Evolutionary conservation across 2,113 vertebrate species (phyloP), one percentile per base, ranked within the genome.

Genomic region (Cephalopterus ornatus): DNA sequence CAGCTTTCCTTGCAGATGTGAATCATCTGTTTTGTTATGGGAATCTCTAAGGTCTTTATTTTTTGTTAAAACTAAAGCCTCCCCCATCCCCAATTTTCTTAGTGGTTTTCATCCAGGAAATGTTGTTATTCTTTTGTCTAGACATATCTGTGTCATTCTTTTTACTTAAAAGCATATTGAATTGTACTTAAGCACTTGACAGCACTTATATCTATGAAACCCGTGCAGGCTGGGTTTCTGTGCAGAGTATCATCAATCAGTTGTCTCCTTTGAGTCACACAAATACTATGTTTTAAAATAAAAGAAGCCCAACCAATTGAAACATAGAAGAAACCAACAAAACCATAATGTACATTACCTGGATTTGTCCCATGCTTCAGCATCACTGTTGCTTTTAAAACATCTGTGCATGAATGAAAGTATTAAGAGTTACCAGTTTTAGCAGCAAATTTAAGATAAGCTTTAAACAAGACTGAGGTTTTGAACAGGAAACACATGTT

Each of bases 51-150:
- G 56, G 9, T 50, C 35, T 92, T 66, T 49, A 22, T 30, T 33
- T 77, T 65, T 77, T 28, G 16, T 62, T 76, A 42, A 70, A 78
- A 66, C 58, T 65, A 20, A 17, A 78, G 20, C 21, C 14, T 67
- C 6, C 35, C 42, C 27, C 5, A 28, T 68, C 39, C 79, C 32
- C 35, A 91, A 5, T 92, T 88, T 86, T 20, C 80, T 93, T 55
- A 65, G 35, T 55, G 22, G 35, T 78, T 84, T 85, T 89, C 47
- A 41, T 76, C n/a, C 42, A 89, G 68, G 39, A 88, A 52, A 16
- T 56, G 32, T 55, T 97, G 53, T 94, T 96, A 71, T 86, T 93
- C 92, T 93, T 92, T 93, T 96, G 85, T 96, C 85, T 96, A 89
- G 93, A 94, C 41, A 3, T 91, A 89, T 77, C 63, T 35, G 22